phyloP scores from a whole-genome alignment of 2,888 invertebrate genomes.

The Brachylomia viminalis region DNA sequence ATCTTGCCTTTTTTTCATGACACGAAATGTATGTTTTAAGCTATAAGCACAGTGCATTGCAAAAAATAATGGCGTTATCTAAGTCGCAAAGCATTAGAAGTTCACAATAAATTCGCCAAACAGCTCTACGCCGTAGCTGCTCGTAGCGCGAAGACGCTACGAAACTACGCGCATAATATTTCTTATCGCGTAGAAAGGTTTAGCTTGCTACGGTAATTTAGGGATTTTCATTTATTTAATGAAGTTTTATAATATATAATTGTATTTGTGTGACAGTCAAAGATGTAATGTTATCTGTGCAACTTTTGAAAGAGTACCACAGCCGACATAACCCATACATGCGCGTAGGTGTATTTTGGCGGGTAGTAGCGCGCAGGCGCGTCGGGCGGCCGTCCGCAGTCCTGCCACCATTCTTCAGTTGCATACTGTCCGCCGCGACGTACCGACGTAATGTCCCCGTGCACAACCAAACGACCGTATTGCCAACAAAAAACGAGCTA shows the following conservation, averaged over 20 bases:
- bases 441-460: slow-evolving; percentile 72
- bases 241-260: slow-evolving; percentile 4
- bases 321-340: slow-evolving; percentile 82
- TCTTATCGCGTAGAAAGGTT: slow-evolving; percentile 26
- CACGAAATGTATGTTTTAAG: not conserved
- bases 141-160: slow-evolving; percentile 51
- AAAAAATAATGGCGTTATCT: not conserved
- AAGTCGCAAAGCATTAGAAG: not conserved
- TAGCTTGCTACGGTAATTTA: slow-evolving; percentile 4
- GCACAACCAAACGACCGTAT: slow-evolving; percentile 76
- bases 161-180: slow-evolving; percentile 19
- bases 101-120: slow-evolving; percentile 8
- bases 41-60: not conserved
- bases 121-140: slow-evolving; percentile 53
- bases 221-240: not conserved
- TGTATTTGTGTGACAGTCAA: slow-evolving; percentile 23
- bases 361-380: slow-evolving; percentile 86
- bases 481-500: slow-evolving; percentile 81
- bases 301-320: slow-evolving; percentile 81
- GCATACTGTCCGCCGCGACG: slow-evolving; percentile 79
- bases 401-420: slow-evolving; percentile 90
- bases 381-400: slow-evolving; percentile 86
- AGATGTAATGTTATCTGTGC: slow-evolving; percentile 74
- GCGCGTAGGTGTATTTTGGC: slow-evolving; percentile 90
- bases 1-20: not conserved